These are phyloP conservation scores for Laupala kohalensis DNA, from an alignment of 1,140 invertebrate species.

Conservation along the genomic window DNA sequence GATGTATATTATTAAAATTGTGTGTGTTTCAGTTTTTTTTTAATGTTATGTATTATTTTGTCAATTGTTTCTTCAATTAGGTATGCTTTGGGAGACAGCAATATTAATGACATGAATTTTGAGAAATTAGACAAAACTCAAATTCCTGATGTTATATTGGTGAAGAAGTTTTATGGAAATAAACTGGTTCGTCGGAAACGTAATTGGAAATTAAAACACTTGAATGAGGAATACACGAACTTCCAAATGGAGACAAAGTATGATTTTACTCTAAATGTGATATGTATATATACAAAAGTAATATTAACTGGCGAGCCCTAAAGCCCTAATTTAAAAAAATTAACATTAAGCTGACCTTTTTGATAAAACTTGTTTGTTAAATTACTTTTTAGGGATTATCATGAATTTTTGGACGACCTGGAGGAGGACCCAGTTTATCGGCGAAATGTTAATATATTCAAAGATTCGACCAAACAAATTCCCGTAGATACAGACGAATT, in stretches of 20 bases:
- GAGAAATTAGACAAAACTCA: conserved; percentile 61
- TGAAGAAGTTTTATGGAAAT: conserved; percentile 85
- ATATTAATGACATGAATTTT: conserved; percentile 79
- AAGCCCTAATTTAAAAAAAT: neutral
- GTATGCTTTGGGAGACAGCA: conserved; percentile 77
- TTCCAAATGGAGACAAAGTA: conserved; percentile 56
- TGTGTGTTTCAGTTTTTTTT: too few species aligned
- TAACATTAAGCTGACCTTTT: neutral
- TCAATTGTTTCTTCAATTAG: conserved; percentile 31
- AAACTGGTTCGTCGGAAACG: conserved; percentile 53
- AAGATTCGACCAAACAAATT: conserved; percentile 44
- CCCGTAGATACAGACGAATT: conserved; percentile 50
- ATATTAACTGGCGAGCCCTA: neutral
- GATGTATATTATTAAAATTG: too few species aligned
- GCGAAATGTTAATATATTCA: conserved; percentile 89
- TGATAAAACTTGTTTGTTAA: neutral
- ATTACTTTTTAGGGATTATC: conserved; percentile 61
- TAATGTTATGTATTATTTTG: too few species aligned
- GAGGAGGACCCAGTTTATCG: conserved; percentile 86
- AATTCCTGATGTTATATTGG: conserved; percentile 81
- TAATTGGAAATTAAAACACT: conserved; percentile 86
- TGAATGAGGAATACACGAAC: conserved; percentile 53
- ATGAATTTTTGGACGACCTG: conserved; percentile 92
- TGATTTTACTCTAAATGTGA: conserved; percentile 25
- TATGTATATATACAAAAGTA: neutral